Conservation (phyloP, 2,797 vertebrate genomes). For the Acridotheres tristis region DNA sequence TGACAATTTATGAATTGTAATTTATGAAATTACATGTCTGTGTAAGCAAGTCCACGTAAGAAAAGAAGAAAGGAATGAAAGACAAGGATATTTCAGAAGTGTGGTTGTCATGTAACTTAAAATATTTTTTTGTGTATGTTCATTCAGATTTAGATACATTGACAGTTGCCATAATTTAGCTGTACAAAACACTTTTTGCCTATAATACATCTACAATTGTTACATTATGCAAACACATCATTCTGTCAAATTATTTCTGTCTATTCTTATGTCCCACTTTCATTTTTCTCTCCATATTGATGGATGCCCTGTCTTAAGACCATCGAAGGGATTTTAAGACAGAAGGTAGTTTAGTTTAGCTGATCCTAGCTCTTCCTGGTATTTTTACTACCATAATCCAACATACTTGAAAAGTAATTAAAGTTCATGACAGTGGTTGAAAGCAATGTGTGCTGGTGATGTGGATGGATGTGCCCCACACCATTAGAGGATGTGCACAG, state of each 20-base stretch:
- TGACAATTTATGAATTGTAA: not conserved
- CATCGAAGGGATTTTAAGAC: not conserved
- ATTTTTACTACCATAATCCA: not conserved
- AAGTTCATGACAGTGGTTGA: not conserved
- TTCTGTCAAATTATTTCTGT: not conserved
- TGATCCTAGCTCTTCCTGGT: not conserved
- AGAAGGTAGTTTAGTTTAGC: not conserved
- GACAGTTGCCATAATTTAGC: not conserved
- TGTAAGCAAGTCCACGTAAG: not conserved
- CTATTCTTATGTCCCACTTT: not conserved
- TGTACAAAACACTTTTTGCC: not conserved
- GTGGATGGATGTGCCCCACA: fast-evolving
- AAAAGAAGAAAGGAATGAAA: not conserved
- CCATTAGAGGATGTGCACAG: not conserved
- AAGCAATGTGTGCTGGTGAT: not conserved
- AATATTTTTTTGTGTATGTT: not conserved
- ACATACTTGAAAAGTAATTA: not conserved
- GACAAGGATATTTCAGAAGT: not conserved
- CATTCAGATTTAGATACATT: not conserved
- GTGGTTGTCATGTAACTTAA: not conserved
- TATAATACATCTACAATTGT: not conserved
- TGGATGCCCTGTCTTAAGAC: not conserved
- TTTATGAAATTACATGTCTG: not conserved
- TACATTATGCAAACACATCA: not conserved
- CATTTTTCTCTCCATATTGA: not conserved